phyloP scores from a whole-genome alignment of 2,797 vertebrate species.

The Sphaeramia orbicularis region DNA sequence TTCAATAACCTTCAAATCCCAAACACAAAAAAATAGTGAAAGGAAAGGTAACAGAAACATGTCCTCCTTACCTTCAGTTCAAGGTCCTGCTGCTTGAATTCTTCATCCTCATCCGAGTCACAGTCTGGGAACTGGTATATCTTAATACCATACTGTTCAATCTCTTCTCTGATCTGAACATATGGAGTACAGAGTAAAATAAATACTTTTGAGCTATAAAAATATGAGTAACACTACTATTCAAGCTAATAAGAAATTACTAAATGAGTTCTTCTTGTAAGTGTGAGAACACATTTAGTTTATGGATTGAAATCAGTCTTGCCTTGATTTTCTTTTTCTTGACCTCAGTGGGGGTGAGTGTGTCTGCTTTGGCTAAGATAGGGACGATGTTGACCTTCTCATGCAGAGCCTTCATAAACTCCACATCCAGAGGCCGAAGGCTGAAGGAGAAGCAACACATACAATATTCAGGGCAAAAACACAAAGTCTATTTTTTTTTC shows the following conservation, averaged over 20 bases:
- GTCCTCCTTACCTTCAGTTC: constrained; percentile 89
- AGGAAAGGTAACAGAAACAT: neutral
- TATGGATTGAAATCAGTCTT: constrained; percentile 28
- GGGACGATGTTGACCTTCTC: constrained; percentile 98
- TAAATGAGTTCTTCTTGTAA: neutral
- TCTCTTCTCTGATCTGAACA: constrained; percentile 92
- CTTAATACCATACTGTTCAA: constrained; percentile 93
- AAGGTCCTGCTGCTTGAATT: constrained; percentile 95
- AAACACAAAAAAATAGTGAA: neutral
- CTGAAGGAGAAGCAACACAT: constrained; percentile 72
- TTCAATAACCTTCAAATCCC: neutral
- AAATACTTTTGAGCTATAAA: neutral
- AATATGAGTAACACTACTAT: neutral
- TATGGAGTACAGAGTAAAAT: neutral
- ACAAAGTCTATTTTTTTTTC: neutral
- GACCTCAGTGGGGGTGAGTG: constrained; percentile 92
- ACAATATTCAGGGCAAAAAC: neutral
- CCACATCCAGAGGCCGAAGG: constrained; percentile 94
- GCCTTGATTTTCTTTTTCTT: constrained; percentile 95
- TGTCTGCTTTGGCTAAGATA: constrained; percentile 96
- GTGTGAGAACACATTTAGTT: neutral
- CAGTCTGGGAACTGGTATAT: constrained; percentile 98
- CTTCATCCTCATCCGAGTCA: constrained; percentile 97
- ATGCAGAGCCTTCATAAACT: constrained; percentile 97
- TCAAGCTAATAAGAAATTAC: neutral